Evolutionary conservation across 1,140 invertebrate species (phyloP).

Genomic region (Asbolus verrucosus): DNA sequence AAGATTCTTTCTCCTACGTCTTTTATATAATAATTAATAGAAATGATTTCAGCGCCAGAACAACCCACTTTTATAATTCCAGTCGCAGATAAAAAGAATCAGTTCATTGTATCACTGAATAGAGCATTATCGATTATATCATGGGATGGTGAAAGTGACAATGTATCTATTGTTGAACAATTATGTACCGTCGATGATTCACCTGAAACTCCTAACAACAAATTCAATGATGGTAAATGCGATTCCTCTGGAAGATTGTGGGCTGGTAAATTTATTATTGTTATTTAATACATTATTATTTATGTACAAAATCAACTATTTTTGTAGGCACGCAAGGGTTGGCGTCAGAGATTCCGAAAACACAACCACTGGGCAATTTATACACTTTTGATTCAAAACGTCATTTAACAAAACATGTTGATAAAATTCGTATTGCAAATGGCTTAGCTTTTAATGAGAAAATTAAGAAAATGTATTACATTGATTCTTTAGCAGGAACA

Average conservation of each 20-base stretch:
- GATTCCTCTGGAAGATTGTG: constrained; percentile 82
- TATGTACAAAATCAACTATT: too few species aligned
- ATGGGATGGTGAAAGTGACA: constrained; percentile 71
- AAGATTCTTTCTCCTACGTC: constrained; percentile 14
- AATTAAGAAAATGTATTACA: constrained; percentile 79
- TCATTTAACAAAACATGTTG: constrained; percentile 58
- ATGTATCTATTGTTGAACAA: constrained; percentile 52
- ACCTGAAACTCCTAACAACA: constrained; percentile 63
- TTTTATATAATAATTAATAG: neutral
- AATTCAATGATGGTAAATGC: constrained; percentile 88
- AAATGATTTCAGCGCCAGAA: constrained; percentile 25
- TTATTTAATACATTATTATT: too few species aligned
- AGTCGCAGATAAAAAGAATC: constrained; percentile 69
- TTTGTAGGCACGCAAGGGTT: too few species aligned
- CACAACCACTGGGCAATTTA: constrained; percentile 49
- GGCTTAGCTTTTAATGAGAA: constrained; percentile 81
- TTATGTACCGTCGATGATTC: constrained; percentile 62
- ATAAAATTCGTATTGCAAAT: constrained; percentile 78
- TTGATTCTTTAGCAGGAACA: constrained; percentile 74
- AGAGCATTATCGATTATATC: constrained; percentile 71
- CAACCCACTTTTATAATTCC: constrained; percentile 72
- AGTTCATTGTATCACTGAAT: constrained; percentile 75
- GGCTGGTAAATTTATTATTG: constrained; percentile 55
- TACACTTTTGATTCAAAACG: constrained; percentile 47
- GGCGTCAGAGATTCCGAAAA: neutral